Conservation (phyloP, 2,797 vertebrate genomes). For the Lateolabrax maculatus region DNA sequence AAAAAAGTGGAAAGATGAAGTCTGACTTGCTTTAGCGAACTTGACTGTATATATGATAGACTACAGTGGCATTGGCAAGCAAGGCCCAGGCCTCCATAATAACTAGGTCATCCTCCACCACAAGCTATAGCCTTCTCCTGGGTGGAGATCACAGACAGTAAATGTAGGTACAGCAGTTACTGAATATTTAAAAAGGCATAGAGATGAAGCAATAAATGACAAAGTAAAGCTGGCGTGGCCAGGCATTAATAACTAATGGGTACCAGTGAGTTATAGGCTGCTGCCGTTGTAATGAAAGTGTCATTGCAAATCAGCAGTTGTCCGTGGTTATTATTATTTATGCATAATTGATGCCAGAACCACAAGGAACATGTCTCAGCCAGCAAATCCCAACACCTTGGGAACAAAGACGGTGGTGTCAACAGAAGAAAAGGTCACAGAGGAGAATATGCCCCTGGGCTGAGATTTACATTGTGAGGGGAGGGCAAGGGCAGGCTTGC, state of each 20-base stretch:
- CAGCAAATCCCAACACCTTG: constrained; percentile 81
- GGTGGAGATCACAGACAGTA: constrained; percentile 84
- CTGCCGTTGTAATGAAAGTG: constrained; percentile 89
- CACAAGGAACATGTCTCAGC: constrained; percentile 82
- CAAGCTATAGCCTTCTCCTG: constrained; percentile 77
- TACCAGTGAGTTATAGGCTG: constrained; percentile 87
- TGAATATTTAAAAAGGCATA: constrained; percentile 91
- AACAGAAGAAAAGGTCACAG: constrained; percentile 82
- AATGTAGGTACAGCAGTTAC: constrained; percentile 89
- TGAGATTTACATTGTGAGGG: constrained; percentile 70
- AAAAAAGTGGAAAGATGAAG: constrained; percentile 30
- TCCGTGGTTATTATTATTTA: constrained; percentile 91
- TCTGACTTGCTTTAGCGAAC: constrained; percentile 37
- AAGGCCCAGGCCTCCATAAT: constrained; percentile 68
- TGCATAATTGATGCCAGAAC: constrained; percentile 89
- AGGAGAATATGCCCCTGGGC: constrained; percentile 73
- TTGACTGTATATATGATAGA: constrained; percentile 44
- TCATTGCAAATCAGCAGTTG: constrained; percentile 91
- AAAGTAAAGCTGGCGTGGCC: constrained; percentile 89
- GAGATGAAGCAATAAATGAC: constrained; percentile 91
- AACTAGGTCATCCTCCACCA: constrained; percentile 77
- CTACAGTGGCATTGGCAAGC: constrained; percentile 65
- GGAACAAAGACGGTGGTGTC: constrained; percentile 80
- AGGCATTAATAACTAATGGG: constrained; percentile 90
- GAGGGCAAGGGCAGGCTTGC: constrained; percentile 29